Base-by-base conservation (phyloP, 2,113 vertebrate genomes). In the Strix uralensis region DNA sequence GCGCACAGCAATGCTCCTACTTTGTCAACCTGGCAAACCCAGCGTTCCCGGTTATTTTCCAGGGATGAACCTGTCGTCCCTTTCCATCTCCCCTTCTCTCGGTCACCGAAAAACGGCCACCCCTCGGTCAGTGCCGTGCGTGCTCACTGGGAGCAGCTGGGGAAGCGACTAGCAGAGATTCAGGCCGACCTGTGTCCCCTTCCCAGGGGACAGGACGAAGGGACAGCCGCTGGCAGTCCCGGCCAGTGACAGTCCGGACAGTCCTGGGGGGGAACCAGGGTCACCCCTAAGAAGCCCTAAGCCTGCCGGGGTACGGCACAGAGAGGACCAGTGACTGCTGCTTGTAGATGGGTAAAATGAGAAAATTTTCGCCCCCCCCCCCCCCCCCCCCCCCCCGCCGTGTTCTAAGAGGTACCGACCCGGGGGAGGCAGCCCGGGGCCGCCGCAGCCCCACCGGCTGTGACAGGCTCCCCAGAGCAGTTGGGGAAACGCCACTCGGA, bases 341-440 rank as follows among this genome's bases (percentile, higher is more conserved):
- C 21, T 54, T 40, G 6, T 11, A 34, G 2, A 7, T 11, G 9
- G 13, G 14, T 23, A 62, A 92, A 90, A 74, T 0, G 2, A 4
- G 4, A 9, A 8, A 4, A 4, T 21, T 44, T 52, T 21, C 3
- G 2, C 3, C 46, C 3, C 42, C 42, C 4, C 2, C 5, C 7
- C 5, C 17, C 17, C 49, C 18, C 52, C 30, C 22, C 10, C 22
- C 15, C 18, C 52, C 30, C 20, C 10, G 26, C 15, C 2, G 10
- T 25, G 22, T n/a, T 17, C 16, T 13, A 7, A 30, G 15, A 20
- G 7, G 11, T 8, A 6, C 23, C 29, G 1, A 10, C 3, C 29
- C 15, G 7, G 47, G 32, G 13, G 23, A 4, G 9, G 26, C 34
- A 49, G 42, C 25, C 34, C 6, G 21, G 23, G 29, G 46, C 46